phyloP scores from a whole-genome alignment of 2,888 invertebrate species.

The Stenoptilia bipunctidactyla region DNA sequence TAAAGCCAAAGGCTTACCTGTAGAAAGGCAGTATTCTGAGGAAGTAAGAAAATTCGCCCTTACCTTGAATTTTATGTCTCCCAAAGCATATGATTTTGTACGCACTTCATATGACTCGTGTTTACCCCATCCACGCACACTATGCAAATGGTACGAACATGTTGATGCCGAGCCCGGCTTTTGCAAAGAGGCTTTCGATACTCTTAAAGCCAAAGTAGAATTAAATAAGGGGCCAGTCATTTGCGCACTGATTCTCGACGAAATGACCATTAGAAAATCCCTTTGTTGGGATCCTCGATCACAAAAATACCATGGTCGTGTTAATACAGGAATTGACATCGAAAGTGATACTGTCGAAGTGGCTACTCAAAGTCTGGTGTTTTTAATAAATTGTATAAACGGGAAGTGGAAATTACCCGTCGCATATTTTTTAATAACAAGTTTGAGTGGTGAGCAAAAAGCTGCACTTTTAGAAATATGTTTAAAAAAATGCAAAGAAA shows the following conservation, averaged over 20 bases:
- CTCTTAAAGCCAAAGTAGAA: slow-evolving; percentile 2
- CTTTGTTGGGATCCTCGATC: background rate
- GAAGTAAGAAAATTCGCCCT: too few species aligned
- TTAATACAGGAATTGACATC: slow-evolving; percentile 5
- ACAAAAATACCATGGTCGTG: slow-evolving; percentile 5
- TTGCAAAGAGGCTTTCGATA: slow-evolving; percentile 4
- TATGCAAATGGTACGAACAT: slow-evolving; percentile 1
- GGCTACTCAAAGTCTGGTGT: slow-evolving; percentile 12
- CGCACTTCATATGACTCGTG: too few species aligned
- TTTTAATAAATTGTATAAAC: slow-evolving; percentile 12
- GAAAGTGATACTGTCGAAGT: slow-evolving; percentile 4
- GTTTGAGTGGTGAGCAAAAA: slow-evolving; percentile 6
- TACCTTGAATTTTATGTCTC: too few species aligned
- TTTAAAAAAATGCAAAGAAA: slow-evolving; percentile 11
- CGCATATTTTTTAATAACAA: slow-evolving; percentile 11
- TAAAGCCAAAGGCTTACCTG: too few species aligned
- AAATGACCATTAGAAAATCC: slow-evolving; percentile 6
- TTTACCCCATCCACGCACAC: slow-evolving; percentile 3
- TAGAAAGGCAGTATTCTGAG: too few species aligned
- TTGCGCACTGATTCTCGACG: slow-evolving; percentile 7
- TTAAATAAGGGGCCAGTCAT: background rate
- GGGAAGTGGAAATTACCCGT: slow-evolving; percentile 11
- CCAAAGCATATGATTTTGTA: too few species aligned
- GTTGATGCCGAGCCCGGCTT: slow-evolving; percentile 3
- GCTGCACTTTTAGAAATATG: slow-evolving; percentile 11